Base-by-base conservation (phyloP, 2,888 invertebrate species). In the Atethmia centrago region DNA sequence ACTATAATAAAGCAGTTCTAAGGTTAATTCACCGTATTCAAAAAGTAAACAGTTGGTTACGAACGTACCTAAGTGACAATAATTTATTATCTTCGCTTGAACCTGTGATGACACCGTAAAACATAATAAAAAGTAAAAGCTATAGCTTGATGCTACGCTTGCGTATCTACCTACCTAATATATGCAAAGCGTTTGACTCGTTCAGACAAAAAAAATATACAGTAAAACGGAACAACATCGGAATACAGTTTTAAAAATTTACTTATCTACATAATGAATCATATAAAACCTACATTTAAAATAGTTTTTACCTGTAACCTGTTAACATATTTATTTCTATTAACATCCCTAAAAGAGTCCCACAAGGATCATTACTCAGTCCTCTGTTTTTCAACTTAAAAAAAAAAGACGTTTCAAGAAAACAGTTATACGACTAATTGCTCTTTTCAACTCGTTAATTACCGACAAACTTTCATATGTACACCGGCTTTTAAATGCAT, bases 381-480 rank as follows among this genome's bases (percentile, higher is more conserved):
- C 42, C 21, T 36, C 12, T 56, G n/a, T 14, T 71, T 47, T n/a
- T 16, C 25, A 10, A 10, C 14, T 21, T 16, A 49, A 21, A 7
- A 66, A 7, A 66, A 10, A 19, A 67, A 28, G 12, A 14, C 25
- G 5, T 36, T 49, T 5, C 10, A 67, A 69, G 12, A 3, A 10
- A 40, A 36, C 3, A 65, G 31, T 36, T 76, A 65, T 14, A n/a
- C n/a, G 45, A 45, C 10, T 49, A 49, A 56, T 25, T n/a, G 42
- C 4, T 56, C 0, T 25, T 28, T n/a, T 28, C 21, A 40, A 5
- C 14, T 25, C 63, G 58, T 31, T 59, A 73, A 47, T 80, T 59
- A 59, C 14, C 2, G 31, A 5, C 14, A 40, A 80, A 77, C 80
- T 77, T 77, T 77, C 77, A 19, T 31, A 47, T 12, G 25, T 59